A percentile compares a stretch with the other conserved stretches of the same genome.
phyloP scores from a whole-genome alignment of 2,797 vertebrate species.

The Rhynchotus rufescens region DNA sequence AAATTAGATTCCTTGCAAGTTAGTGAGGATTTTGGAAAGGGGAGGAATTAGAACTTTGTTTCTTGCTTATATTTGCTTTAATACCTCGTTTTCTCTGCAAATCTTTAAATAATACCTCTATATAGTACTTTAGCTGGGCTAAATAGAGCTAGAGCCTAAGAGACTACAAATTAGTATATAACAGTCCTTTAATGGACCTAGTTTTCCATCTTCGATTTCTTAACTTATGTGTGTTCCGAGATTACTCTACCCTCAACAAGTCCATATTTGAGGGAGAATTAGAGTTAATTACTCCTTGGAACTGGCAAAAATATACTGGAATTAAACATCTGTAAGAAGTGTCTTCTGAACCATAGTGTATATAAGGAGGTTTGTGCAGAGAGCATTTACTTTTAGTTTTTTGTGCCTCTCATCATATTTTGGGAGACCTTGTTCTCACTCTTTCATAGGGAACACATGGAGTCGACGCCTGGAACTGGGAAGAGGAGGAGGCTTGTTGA shows the following conservation, averaged over 20 bases:
- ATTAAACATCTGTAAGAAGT: background rate
- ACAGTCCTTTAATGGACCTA: background rate
- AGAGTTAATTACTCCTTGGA: background rate
- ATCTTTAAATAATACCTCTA: background rate
- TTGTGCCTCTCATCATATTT: background rate
- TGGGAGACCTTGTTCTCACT: background rate
- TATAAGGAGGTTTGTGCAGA: background rate
- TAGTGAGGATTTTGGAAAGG: background rate
- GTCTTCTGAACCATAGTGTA: background rate
- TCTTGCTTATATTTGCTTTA: slow-evolving; percentile 13
- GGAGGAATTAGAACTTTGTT: background rate
- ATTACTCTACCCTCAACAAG: background rate
- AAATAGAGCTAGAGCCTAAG: background rate
- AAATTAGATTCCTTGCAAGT: slow-evolving; percentile 13
- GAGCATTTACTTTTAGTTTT: background rate
- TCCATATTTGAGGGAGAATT: background rate
- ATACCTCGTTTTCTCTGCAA: background rate
- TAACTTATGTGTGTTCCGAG: background rate
- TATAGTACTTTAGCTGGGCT: background rate
- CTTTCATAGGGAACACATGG: rapidly evolving
- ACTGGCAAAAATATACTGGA: background rate
- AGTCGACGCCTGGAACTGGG: background rate
- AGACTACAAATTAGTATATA: background rate
- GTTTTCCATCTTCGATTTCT: background rate
- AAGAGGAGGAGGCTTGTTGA: background rate